These are phyloP conservation scores for Calycopis cecrops DNA, from an alignment of 1,140 invertebrate genomes.

Conservation along the genomic window DNA sequence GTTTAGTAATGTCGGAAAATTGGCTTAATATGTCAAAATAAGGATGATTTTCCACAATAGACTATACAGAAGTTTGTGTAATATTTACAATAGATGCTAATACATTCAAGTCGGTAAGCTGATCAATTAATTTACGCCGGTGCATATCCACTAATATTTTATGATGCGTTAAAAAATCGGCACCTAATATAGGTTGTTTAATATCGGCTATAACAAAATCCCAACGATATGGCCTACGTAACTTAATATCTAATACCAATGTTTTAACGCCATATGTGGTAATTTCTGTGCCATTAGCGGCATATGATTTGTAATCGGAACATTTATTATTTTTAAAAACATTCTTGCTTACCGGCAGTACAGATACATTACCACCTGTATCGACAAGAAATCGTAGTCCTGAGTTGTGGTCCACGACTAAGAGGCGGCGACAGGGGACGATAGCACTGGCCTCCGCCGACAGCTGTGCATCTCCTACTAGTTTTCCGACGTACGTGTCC, in stretches of 20 bases:
- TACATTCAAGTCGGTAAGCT: slow-evolving; percentile 11
- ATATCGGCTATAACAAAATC: slow-evolving; percentile 22
- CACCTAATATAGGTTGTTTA: slow-evolving; percentile 27
- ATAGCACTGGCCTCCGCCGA: slow-evolving; percentile 15
- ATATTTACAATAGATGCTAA: slow-evolving; percentile 13
- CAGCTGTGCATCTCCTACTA: slow-evolving; percentile 9
- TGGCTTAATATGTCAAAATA: slow-evolving; percentile 16
- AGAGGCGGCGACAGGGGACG: slow-evolving; percentile 12
- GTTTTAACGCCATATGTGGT: slow-evolving; percentile 25
- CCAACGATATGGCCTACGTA: slow-evolving; percentile 19
- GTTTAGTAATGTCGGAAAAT: slow-evolving; percentile 21
- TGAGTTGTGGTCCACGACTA: background rate
- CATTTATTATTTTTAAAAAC: background rate
- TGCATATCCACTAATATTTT: slow-evolving; percentile 23
- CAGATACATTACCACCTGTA: no score
- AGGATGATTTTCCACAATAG: slow-evolving; percentile 10
- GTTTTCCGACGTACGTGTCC: background rate
- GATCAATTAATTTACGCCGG: slow-evolving; percentile 19
- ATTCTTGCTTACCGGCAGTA: slow-evolving; percentile 13
- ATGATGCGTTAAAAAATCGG: slow-evolving; percentile 25
- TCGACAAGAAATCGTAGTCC: slow-evolving; percentile 20
- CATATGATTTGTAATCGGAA: slow-evolving; percentile 24
- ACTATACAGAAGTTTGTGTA: slow-evolving; percentile 8
- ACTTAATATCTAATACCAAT: slow-evolving; percentile 22
- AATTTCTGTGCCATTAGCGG: slow-evolving; percentile 28